A percentile compares a stretch with the other conserved stretches of the same genome.
phyloP scores from a whole-genome alignment of 2,888 invertebrate species.

The Cheilosia urbana region DNA sequence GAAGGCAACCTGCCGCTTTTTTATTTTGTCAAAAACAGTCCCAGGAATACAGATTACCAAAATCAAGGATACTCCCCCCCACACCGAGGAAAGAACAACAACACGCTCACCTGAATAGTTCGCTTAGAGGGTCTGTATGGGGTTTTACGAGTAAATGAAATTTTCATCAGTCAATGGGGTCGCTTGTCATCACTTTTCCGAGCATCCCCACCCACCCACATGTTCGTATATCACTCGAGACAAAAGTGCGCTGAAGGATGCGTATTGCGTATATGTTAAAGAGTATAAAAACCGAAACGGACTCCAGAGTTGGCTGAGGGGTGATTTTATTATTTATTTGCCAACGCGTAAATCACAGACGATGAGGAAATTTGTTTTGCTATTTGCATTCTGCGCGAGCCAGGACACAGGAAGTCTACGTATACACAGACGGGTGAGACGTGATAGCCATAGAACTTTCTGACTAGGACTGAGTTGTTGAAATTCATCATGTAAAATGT shows the following conservation, averaged over 20 bases:
- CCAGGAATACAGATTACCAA: constrained; percentile 63
- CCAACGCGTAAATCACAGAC: constrained; percentile 63
- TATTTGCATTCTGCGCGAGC: constrained; percentile 66
- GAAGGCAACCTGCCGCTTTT: constrained; percentile 26
- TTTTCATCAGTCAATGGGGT: constrained; percentile 66
- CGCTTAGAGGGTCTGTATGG: constrained; percentile 17
- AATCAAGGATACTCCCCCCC: constrained; percentile 42
- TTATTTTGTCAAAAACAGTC: constrained; percentile 70
- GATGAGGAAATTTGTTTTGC: constrained; percentile 65
- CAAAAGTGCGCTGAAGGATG: constrained; percentile 32
- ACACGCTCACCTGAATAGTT: constrained; percentile 32
- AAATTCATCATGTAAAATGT: constrained; percentile 68
- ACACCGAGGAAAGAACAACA: not conserved
- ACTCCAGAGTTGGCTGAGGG: constrained; percentile 20
- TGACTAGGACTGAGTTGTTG: constrained; percentile 51
- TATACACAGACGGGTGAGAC: constrained; percentile 53
- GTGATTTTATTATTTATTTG: constrained; percentile 70
- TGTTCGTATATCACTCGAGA: constrained; percentile 40
- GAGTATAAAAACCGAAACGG: constrained; percentile 38
- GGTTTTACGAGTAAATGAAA: constrained; percentile 56
- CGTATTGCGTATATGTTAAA: constrained; percentile 8
- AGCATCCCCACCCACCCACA: constrained; percentile 9
- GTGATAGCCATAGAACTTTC: constrained; percentile 55
- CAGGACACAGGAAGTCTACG: not conserved
- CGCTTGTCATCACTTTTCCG: constrained; percentile 36